Evolutionary conservation across 2,797 vertebrate genomes (phyloP), one percentile per base, ranked within the genome.

Genomic region (Lagocephalus sceleratus): DNA sequence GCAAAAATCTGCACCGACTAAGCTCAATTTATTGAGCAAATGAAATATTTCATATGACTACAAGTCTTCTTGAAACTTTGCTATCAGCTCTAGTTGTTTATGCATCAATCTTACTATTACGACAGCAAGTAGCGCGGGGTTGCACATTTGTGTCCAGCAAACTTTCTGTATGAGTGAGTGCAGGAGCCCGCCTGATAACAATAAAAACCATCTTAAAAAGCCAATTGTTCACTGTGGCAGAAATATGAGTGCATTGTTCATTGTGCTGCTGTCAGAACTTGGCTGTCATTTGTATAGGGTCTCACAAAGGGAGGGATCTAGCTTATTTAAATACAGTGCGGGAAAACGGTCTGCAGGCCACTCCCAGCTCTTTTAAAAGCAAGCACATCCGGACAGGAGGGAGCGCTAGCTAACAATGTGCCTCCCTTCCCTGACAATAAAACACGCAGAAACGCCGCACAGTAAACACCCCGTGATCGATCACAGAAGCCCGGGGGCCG

Each of bases 291-390:
- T 56, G 17, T 26, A 49, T 73, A 51, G 58, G 54, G 2, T 15
- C 62, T 57, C 32, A 83, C 64, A 76, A 81, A 84, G 86, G 83
- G 82, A 83, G 83, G 85, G 85, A 83, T 85, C 72, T 65, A 57
- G 60, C 85, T 66, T 64, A 87, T 87, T 87, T 88, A 75, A 89
- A 89, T 87, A 89, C 87, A 90, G 86, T 89, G 88, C 87, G 88
- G 86, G 87, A 87, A 88, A 87, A 57, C 50, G 74, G 47, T 60
- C 73, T 41, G 48, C 43, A 79, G 69, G 82, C 88, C 84, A 81
- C 88, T 68, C 88, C 88, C 83, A 83, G 75, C 51, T 84, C 72
- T 85, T 87, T 88, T 86, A 81, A 89, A 87, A 82, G 47, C 62
- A 57, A 52, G 76, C 73, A 87, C 76, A 87, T 88, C 86, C 87